Evolutionary conservation across 2,797 vertebrate species (phyloP).

Genomic region (Australoheros facetus): DNA sequence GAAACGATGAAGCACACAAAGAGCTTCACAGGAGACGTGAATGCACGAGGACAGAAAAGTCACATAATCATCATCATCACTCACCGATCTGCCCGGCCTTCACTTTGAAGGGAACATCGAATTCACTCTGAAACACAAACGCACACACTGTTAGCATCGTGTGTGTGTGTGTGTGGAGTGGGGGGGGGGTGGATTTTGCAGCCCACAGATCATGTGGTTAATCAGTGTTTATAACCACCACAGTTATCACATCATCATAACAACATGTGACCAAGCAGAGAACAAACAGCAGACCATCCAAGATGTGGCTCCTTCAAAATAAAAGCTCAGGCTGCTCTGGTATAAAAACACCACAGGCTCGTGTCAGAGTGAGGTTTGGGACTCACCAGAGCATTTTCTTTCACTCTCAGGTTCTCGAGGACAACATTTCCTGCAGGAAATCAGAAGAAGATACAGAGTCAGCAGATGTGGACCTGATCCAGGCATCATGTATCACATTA

Average conservation of each 20-base stretch:
- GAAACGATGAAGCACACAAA: background rate
- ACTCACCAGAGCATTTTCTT: conserved; percentile 96
- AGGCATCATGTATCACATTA: accelerated
- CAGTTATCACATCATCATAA: background rate
- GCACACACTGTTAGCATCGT: background rate
- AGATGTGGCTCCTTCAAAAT: background rate
- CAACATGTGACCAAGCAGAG: background rate
- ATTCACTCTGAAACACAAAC: conserved; percentile 85
- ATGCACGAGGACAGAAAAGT: background rate
- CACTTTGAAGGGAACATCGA: conserved; percentile 93
- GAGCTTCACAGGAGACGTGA: background rate
- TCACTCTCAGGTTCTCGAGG: conserved; percentile 92
- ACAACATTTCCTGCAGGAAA: conserved; percentile 89
- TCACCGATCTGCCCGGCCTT: conserved; percentile 95
- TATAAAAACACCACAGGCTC: background rate
- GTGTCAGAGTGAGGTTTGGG: background rate
- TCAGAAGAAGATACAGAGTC: background rate
- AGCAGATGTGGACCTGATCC: background rate
- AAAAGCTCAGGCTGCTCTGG: background rate
- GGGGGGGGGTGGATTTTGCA: background rate
- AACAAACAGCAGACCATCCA: background rate
- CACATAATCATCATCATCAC: conserved; percentile 33
- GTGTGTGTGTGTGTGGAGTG: too few relatives aligned
- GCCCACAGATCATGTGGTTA: background rate
- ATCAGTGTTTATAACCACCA: background rate